These are phyloP conservation scores for Pycnonotus jocosus DNA, from an alignment of 2,113 vertebrate species.

Conservation along the genomic window DNA sequence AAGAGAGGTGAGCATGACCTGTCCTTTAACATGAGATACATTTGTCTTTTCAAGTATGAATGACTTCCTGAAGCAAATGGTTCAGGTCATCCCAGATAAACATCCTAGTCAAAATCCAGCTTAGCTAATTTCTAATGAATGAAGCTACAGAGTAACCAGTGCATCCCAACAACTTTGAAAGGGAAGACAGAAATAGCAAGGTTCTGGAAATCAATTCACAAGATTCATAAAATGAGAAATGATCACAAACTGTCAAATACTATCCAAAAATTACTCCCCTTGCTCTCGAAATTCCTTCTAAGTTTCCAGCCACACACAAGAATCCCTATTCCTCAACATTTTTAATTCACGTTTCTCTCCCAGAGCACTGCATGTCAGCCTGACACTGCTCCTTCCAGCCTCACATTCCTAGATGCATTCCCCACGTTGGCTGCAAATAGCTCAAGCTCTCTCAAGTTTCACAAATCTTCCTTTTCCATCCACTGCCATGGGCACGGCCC, in stretches of 20 bases:
- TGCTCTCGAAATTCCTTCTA: background rate
- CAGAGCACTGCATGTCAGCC: background rate
- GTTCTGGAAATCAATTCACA: background rate
- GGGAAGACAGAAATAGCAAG: background rate
- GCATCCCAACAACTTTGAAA: background rate
- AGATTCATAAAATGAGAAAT: background rate
- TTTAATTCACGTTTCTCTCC: background rate
- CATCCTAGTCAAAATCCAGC: background rate
- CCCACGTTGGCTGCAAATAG: background rate
- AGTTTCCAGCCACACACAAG: background rate
- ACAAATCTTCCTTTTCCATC: background rate
- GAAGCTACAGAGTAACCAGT: background rate
- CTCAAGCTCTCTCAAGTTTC: background rate
- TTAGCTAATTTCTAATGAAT: background rate
- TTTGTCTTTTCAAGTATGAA: background rate
- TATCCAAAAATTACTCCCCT: background rate
- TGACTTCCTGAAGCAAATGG: background rate
- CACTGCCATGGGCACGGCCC: background rate
- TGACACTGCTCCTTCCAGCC: background rate
- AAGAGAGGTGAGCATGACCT: background rate
- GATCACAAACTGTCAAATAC: background rate
- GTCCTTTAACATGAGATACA: background rate
- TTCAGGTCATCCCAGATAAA: background rate
- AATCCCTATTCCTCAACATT: background rate
- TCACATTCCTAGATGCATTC: background rate